Evolutionary conservation across 2,113 vertebrate genomes (phyloP).

Genomic region (Hiodon alosoides): DNA sequence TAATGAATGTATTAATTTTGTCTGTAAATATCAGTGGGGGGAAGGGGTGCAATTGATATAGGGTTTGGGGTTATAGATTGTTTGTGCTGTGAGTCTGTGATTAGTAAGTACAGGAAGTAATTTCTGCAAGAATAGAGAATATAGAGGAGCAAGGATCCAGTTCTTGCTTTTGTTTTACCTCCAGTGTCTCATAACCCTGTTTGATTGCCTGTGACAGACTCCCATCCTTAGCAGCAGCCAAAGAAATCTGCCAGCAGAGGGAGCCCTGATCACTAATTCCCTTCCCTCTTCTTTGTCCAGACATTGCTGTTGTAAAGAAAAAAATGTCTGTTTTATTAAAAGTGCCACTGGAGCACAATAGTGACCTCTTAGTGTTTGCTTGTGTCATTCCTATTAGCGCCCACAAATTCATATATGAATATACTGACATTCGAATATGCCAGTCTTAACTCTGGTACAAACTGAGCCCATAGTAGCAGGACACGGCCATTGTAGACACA

Average conservation of each 20-base stretch:
- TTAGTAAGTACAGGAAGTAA: conserved; percentile 30
- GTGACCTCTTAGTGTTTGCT: conserved; percentile 63
- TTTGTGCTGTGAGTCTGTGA: conserved; percentile 25
- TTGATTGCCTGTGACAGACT: conserved; percentile 56
- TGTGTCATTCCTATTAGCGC: conserved; percentile 42
- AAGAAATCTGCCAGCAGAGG: conserved; percentile 63
- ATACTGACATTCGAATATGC: too few relatives aligned
- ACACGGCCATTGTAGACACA: neutral
- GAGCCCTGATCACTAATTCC: conserved; percentile 52
- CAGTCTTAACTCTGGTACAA: neutral
- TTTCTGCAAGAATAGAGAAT: conserved; percentile 34
- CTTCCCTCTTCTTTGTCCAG: conserved; percentile 63
- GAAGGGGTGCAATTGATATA: conserved; percentile 37
- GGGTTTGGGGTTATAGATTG: conserved; percentile 57
- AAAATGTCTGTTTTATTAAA: conserved; percentile 81
- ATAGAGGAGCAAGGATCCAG: conserved; percentile 44
- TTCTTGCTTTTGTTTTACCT: conserved; percentile 44
- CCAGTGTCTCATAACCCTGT: conserved; percentile 48
- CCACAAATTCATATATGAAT: too few relatives aligned
- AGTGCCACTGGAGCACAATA: conserved; percentile 72
- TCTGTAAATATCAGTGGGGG: conserved; percentile 66
- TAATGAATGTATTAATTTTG: conserved; percentile 72
- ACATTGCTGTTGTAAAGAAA: conserved; percentile 77
- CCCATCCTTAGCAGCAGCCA: conserved; percentile 55
- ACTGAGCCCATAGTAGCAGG: neutral